Evolutionary conservation across 2,113 vertebrate species (phyloP).

Genomic region (Orycteropus afer): DNA sequence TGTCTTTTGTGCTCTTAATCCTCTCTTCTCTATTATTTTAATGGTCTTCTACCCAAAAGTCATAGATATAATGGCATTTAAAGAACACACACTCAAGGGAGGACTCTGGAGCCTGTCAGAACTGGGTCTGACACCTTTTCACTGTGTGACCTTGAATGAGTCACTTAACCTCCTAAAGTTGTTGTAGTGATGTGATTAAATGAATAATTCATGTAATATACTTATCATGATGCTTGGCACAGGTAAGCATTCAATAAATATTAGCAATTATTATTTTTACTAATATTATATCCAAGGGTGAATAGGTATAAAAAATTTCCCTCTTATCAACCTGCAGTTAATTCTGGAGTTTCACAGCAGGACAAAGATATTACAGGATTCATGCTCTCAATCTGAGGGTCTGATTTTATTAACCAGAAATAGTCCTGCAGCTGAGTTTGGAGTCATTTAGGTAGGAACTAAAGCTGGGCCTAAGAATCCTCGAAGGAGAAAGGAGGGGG

Average conservation of each 20-base stretch:
- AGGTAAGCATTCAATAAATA: background rate
- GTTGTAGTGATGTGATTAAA: background rate
- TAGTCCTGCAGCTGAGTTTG: background rate
- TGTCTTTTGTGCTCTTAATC: background rate
- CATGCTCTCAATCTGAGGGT: background rate
- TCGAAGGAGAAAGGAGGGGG: background rate
- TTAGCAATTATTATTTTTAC: background rate
- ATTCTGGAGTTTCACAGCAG: background rate
- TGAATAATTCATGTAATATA: slow-evolving; percentile 18
- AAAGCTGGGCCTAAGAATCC: background rate
- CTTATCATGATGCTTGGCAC: background rate
- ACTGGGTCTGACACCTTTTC: background rate
- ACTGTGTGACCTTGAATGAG: background rate
- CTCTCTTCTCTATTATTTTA: slow-evolving; percentile 31
- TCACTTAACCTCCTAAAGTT: slow-evolving; percentile 11
- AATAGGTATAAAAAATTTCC: background rate
- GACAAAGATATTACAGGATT: background rate
- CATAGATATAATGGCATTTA: background rate
- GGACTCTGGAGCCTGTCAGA: background rate
- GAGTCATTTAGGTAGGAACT: background rate
- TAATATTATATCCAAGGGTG: background rate
- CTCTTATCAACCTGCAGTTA: background rate
- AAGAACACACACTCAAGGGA: background rate
- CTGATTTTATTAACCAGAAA: slow-evolving; percentile 17
- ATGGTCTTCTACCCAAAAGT: background rate